These are phyloP conservation scores for Colius striatus DNA, from an alignment of 2,113 vertebrate species.

Conservation along the genomic window DNA sequence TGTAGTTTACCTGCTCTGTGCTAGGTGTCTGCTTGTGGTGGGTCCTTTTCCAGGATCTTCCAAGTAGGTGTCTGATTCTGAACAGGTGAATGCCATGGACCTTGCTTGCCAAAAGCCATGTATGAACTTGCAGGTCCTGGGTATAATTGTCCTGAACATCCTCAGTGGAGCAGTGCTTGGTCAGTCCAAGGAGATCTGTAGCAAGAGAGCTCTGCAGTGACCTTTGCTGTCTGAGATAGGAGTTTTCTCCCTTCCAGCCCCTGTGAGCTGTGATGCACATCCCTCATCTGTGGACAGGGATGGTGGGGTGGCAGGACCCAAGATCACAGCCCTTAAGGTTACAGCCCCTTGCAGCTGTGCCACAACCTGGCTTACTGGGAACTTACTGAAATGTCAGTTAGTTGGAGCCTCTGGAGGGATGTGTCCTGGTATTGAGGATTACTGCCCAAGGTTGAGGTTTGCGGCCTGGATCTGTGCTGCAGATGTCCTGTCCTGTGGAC, in stretches of 20 bases:
- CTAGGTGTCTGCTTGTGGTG: not conserved
- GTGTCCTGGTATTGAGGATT: not conserved
- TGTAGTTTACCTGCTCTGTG: not conserved
- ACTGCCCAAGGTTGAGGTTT: not conserved
- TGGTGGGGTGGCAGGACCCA: not conserved
- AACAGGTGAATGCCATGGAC: not conserved
- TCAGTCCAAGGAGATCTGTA: not conserved
- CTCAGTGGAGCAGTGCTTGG: not conserved
- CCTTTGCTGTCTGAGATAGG: not conserved
- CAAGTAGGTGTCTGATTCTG: fast-evolving
- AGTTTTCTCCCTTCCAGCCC: not conserved
- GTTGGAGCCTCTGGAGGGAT: not conserved
- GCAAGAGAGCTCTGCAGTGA: not conserved
- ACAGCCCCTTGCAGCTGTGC: not conserved
- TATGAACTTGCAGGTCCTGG: not conserved
- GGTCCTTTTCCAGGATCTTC: not conserved
- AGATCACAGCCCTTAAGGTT: too few species aligned
- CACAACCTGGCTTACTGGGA: not conserved
- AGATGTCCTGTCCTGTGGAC: not conserved
- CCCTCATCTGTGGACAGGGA: fast-evolving
- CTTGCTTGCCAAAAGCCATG: not conserved
- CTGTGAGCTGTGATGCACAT: not conserved
- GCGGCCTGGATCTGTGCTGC: not conserved
- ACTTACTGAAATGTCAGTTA: not conserved
- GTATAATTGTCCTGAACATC: not conserved